Base-by-base conservation (phyloP, 2,888 invertebrate genomes). In the Dusona sp. region DNA sequence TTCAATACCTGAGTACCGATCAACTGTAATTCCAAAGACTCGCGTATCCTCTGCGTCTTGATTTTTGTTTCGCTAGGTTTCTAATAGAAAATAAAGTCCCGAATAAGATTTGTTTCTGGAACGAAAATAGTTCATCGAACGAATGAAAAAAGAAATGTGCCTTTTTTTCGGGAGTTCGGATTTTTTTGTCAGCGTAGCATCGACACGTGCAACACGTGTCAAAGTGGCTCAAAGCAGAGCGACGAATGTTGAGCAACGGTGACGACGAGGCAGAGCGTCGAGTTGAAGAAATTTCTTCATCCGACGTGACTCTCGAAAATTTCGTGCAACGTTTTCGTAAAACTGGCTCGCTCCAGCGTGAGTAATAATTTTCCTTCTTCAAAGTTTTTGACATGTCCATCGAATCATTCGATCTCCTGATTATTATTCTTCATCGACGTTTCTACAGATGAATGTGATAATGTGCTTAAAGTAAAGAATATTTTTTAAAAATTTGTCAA, bases 261-360 rank as follows among this genome's bases (percentile, higher is more conserved):
- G 88, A 87, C 0, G 87, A 82, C 0, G 89, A 88, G 38, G 79
- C 85, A 2, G 88, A 88, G 36, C 75, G 67, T 74, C 70, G 83
- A 22, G 83, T 54, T 36, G 89, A 89, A 16, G 88, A 80, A 13
- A 74, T 79, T 70, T 89, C 89, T 3, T 90, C 89, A 22, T 90
- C 89, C 9, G 90, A 89, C 13, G 88, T 87, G 19, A 83, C 61
- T 8, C 64, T 64, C 16, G 85, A 88, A 64, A 84, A 82, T n/a
- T 81, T 84, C 9, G 80, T 45, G 83, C 75, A 74, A 65, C 83
- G 79, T 51, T 81, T 88, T 54, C 79, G 88, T 42, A 90, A 87
- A 77, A 84, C 75, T 8, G 89, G 84, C 48, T 91, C 88, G 61
- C 88, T 90, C 88, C 89, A 89, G 68, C 89, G 85, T 22, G 73